Conservation (phyloP, 2,797 vertebrate species). For the Acipenser transmontanus region DNA sequence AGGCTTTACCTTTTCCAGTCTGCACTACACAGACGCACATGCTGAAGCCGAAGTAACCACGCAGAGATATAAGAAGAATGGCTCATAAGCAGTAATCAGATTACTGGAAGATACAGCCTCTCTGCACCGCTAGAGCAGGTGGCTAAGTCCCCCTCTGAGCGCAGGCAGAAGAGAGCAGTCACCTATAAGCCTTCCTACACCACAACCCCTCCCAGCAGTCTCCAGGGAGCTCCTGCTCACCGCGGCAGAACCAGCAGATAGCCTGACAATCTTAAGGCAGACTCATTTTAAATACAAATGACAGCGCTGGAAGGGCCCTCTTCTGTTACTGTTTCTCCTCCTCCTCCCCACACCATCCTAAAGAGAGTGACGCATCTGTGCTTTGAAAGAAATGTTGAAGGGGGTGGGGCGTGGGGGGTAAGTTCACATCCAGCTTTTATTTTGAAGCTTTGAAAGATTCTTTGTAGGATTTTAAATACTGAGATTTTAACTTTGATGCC, state of each 20-base stretch:
- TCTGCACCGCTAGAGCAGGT: slow-evolving; percentile 1
- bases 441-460: background rate
- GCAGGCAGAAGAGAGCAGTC: background rate
- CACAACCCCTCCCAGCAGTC: slow-evolving; percentile 16
- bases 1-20: background rate
- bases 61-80: slow-evolving; percentile 7
- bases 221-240: slow-evolving; percentile 32
- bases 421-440: background rate
- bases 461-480: background rate
- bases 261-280: slow-evolving; percentile 22
- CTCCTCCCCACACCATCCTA: slow-evolving; percentile 24
- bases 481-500: background rate
- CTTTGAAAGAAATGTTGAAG: slow-evolving; percentile 25
- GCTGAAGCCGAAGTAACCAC: background rate
- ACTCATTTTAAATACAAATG: slow-evolving; percentile 35
- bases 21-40: background rate
- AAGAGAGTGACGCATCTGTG: slow-evolving; percentile 51
- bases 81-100: slow-evolving; percentile 9
- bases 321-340: slow-evolving; percentile 39
- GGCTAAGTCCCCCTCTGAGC: slow-evolving; percentile 3
- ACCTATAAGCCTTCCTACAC: slow-evolving; percentile 27
- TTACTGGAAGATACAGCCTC: slow-evolving; percentile 3
- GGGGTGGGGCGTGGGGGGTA: background rate
- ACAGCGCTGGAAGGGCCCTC: slow-evolving; percentile 48
- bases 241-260: slow-evolving; percentile 29